Percentiles rank a stretch among this genome's conserved stretches.
These are phyloP conservation scores for Drosophila nigrodunni DNA, from an alignment of 1,140 invertebrate genomes.

Conservation along the genomic window DNA sequence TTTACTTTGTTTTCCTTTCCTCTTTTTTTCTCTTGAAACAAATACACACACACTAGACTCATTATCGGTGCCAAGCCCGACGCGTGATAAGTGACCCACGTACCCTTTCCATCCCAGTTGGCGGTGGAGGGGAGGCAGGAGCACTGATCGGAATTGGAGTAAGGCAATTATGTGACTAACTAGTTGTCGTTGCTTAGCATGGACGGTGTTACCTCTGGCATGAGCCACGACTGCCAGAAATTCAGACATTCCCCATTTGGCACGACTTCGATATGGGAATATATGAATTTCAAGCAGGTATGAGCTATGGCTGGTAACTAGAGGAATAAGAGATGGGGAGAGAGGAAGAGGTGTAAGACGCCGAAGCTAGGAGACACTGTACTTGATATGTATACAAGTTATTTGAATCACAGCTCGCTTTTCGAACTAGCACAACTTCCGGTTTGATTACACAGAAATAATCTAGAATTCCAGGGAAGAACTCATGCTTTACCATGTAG, in stretches of 20 bases:
- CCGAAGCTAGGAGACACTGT: too few relatives aligned
- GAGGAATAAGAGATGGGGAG: too few relatives aligned
- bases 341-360: too few relatives aligned
- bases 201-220: conserved; percentile 14
- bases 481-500: too few relatives aligned
- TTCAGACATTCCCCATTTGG: neutral
- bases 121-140: neutral
- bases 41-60: conserved; percentile 24
- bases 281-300: conserved; percentile 10
- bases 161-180: conserved; percentile 34
- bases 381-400: too few relatives aligned
- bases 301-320: neutral
- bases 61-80: conserved; percentile 62
- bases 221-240: conserved; percentile 7
- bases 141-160: neutral
- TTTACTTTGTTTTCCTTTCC: neutral
- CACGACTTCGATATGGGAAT: conserved; percentile 7
- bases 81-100: conserved; percentile 69
- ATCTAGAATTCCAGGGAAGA: too few relatives aligned
- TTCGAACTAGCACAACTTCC: too few relatives aligned
- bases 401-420: too few relatives aligned
- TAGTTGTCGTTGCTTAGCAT: conserved; percentile 51
- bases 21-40: conserved; percentile 27
- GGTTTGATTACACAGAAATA: too few relatives aligned
- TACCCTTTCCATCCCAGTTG: neutral